Percentiles rank a stretch among this genome's conserved stretches.
These are phyloP conservation scores for Cottus gobio DNA, from an alignment of 2,113 vertebrate genomes.

Conservation along the genomic window DNA sequence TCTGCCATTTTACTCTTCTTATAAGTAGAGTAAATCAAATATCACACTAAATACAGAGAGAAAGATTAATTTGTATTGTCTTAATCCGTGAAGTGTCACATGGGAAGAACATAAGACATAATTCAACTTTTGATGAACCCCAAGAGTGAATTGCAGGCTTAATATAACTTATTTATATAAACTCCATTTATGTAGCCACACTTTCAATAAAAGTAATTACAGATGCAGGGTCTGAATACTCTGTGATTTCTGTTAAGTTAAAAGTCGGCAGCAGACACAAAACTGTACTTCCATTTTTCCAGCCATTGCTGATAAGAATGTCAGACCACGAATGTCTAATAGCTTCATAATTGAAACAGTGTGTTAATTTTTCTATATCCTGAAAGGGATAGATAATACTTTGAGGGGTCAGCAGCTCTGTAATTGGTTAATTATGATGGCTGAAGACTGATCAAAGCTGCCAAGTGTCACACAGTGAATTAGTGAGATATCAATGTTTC, in stretches of 20 bases:
- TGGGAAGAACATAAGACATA: not conserved
- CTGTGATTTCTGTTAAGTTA: constrained; percentile 22
- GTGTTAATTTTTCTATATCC: not conserved
- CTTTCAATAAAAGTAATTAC: constrained; percentile 35
- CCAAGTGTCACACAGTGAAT: constrained; percentile 6
- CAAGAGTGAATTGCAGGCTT: not conserved
- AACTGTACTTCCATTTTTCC: not conserved
- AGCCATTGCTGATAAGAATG: constrained; percentile 3
- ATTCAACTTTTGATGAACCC: constrained; percentile 42
- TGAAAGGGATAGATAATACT: constrained; percentile 2
- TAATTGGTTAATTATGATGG: constrained; percentile 12
- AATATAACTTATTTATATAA: constrained; percentile 6
- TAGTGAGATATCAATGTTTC: not conserved
- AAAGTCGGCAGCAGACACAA: not conserved
- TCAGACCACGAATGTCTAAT: not conserved
- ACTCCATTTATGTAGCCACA: not conserved
- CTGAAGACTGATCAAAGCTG: constrained; percentile 28
- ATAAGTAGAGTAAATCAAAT: not conserved
- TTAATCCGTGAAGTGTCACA: not conserved
- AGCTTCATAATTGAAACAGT: constrained; percentile 29
- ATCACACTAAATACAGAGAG: not conserved
- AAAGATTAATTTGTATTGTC: not conserved
- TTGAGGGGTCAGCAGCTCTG: not conserved
- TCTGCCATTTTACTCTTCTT: not conserved
- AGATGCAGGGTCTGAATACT: constrained; percentile 7